Base-by-base conservation (phyloP, 2,797 vertebrate species). In the Paedocypris micromegethes region DNA sequence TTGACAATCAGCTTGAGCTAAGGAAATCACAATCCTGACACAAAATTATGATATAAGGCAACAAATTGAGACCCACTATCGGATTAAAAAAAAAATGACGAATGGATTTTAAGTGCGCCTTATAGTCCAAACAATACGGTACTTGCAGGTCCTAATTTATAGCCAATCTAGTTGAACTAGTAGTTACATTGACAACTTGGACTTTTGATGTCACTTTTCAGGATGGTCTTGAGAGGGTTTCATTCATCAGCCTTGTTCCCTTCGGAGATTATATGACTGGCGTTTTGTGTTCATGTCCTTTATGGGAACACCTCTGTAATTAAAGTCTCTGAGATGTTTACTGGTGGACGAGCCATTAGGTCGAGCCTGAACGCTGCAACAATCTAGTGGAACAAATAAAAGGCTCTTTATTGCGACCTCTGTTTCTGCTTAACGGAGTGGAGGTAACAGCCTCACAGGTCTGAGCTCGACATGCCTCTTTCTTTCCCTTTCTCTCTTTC, bases 371-470 rank as follows among this genome's bases (percentile, higher is more conserved):
- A 74, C 49, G 54, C 56, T 57, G 44, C 58, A 53, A 54, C 64
- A 59, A 72, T 75, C 61, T 65, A 69, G 63, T 72, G 69, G 68
- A 63, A 57, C 70, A 74, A 73, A 66, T 69, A 72, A 75, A 71
- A 72, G 64, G 58, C 66, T 74, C 67, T 68, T 72, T 77, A 74
- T 74, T 67, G 66, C 73, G 3, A 5, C 56, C 73, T 76, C 74
- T 76, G 74, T 74, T 76, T 80, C 70, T 77, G 70, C 66, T 71
- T 73, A 81, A 76, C 66, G 42, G 61, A 70, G 73, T 75, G 69
- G 59, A 77, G 53, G 64, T 73, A 75, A 77, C 70, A 66, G 58
- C 74, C 66, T 79, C 57, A 57, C 62, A 55, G 70, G 65, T 76
- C 68, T 71, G 58, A 59, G 45, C 41, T 66, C 61, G 71, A 38